Percentiles rank a stretch among this genome's conserved stretches.
Evolutionary conservation across 2,113 vertebrate genomes (phyloP).

Genomic region (Ceyx margarethae): DNA sequence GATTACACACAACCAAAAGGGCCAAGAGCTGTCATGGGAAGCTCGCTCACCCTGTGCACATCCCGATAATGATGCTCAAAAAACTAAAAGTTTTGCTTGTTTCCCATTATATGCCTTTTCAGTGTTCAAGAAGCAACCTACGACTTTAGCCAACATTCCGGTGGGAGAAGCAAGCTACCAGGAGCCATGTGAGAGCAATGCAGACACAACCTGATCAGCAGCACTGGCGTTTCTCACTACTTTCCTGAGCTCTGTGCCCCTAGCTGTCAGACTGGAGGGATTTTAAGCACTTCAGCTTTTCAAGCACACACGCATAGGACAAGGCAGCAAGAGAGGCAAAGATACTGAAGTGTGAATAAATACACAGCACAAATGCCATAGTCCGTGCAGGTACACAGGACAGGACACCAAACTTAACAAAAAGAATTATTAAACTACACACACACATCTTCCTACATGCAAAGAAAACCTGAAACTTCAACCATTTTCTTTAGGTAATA

Average conservation of each 20-base stretch:
- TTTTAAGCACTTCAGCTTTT: neutral
- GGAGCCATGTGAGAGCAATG: rapidly evolving
- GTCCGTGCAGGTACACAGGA: neutral
- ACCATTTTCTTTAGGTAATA: neutral
- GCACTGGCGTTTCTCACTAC: neutral
- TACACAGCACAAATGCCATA: neutral
- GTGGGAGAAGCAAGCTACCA: neutral
- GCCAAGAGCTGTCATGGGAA: rapidly evolving
- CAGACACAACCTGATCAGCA: rapidly evolving
- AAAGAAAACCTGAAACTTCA: neutral
- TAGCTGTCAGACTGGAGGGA: neutral
- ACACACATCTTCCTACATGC: neutral
- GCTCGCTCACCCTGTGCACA: rapidly evolving
- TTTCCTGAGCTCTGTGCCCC: neutral
- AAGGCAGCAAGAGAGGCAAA: neutral
- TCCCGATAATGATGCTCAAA: neutral
- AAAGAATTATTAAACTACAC: neutral
- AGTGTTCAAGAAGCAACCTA: neutral
- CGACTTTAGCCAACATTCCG: neutral
- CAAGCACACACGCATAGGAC: neutral
- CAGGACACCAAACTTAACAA: neutral
- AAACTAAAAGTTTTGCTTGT: neutral
- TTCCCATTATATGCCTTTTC: neutral
- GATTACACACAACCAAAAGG: neutral
- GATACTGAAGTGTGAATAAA: neutral